phyloP scores from a whole-genome alignment of 2,797 vertebrate genomes.

The Chaunax sp. region DNA sequence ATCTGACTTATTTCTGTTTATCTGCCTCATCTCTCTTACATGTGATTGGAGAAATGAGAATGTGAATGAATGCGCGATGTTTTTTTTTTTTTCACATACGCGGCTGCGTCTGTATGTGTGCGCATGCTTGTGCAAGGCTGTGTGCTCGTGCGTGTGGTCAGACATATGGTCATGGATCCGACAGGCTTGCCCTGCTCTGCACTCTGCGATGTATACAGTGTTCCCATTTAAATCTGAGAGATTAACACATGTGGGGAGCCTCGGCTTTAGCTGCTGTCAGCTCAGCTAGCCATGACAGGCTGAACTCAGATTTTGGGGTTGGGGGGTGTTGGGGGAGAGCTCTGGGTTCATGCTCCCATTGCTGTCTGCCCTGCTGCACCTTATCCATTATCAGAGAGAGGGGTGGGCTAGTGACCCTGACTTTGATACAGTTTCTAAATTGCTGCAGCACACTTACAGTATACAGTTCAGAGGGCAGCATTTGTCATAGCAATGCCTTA shows the following conservation, averaged over 20 bases:
- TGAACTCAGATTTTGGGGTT: conserved; percentile 77
- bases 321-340: conserved; percentile 61
- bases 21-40: not conserved
- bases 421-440: conserved; percentile 52
- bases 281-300: conserved; percentile 77
- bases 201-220: conserved; percentile 68
- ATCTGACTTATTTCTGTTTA: conserved; percentile 16
- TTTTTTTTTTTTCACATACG: conserved; percentile 45
- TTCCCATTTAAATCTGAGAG: conserved; percentile 82
- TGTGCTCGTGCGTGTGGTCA: conserved; percentile 54
- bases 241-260: conserved; percentile 82
- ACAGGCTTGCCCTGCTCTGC: conserved; percentile 76
- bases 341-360: conserved; percentile 53
- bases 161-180: conserved; percentile 78
- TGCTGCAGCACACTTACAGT: conserved; percentile 22
- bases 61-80: conserved; percentile 8
- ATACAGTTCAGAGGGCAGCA: conserved; percentile 1
- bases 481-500: not conserved
- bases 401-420: conserved; percentile 68
- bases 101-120: not conserved
- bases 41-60: not conserved
- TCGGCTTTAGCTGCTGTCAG: conserved; percentile 78
- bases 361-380: conserved; percentile 63
- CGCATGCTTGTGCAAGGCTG: conserved; percentile 12
- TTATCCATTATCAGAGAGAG: conserved; percentile 71